A percentile compares a stretch with the other conserved stretches of the same genome.
Evolutionary conservation across 1,140 invertebrate genomes (phyloP).

Genomic region (Homalodisca vitripennis): DNA sequence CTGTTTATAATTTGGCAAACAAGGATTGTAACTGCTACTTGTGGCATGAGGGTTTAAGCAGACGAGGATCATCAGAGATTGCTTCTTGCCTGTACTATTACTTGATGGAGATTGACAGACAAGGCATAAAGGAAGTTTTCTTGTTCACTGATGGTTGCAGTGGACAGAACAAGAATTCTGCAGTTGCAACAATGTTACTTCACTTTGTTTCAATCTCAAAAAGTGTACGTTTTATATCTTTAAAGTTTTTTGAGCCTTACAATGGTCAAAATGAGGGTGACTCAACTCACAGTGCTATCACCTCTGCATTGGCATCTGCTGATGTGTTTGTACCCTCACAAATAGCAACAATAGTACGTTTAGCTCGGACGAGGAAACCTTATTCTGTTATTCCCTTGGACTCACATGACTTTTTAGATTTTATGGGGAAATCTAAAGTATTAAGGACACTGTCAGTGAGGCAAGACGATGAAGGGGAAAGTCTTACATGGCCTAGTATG

Average conservation of each 20-base stretch:
- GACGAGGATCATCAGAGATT: constrained; percentile 20
- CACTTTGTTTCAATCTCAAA: constrained; percentile 8
- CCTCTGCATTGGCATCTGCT: constrained; percentile 8
- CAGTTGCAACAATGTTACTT: constrained; percentile 28
- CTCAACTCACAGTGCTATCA: constrained; percentile 27
- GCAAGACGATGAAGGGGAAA: too few relatives aligned
- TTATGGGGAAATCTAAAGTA: constrained; percentile 9
- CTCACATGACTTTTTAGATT: constrained; percentile 11
- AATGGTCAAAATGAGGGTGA: constrained; percentile 28
- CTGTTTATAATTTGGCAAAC: constrained; percentile 9
- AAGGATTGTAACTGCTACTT: constrained; percentile 24
- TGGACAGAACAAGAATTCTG: constrained; percentile 14
- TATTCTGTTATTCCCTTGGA: neutral
- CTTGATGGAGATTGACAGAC: neutral
- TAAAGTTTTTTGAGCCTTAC: constrained; percentile 27
- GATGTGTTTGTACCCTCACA: constrained; percentile 24
- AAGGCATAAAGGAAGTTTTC: neutral
- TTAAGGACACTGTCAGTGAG: constrained; percentile 15
- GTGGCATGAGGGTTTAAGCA: constrained; percentile 25
- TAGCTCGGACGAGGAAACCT: constrained; percentile 1
- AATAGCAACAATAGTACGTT: constrained; percentile 7
- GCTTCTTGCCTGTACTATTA: neutral
- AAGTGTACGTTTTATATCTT: constrained; percentile 14
- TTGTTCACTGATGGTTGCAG: constrained; percentile 19
- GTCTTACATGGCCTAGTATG: too few relatives aligned